These are phyloP conservation scores for Crocallis elinguaria DNA, from an alignment of 2,888 invertebrate genomes.

Conservation along the genomic window DNA sequence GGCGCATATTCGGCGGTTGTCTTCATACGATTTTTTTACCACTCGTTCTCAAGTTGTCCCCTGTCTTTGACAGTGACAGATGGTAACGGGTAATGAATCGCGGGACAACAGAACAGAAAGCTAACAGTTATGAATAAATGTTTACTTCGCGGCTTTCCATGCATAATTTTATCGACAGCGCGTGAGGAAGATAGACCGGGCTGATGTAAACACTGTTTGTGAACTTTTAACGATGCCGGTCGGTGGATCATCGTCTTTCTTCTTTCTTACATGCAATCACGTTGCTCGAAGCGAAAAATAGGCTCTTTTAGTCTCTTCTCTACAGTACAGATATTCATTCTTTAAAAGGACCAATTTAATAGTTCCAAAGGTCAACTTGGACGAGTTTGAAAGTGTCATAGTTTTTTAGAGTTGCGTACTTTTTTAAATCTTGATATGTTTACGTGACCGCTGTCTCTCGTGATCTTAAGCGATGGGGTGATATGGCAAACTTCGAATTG, in stretches of 20 bases:
- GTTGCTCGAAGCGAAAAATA: too few species aligned
- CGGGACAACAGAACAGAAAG: slow-evolving; percentile 47
- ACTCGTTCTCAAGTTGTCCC: slow-evolving; percentile 37
- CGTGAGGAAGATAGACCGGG: slow-evolving; percentile 1
- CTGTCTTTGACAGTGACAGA: slow-evolving; percentile 54
- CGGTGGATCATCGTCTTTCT: not conserved
- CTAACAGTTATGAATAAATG: slow-evolving; percentile 57
- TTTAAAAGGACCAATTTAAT: too few species aligned
- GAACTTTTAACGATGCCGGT: slow-evolving; percentile 13
- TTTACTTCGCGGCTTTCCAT: slow-evolving; percentile 50
- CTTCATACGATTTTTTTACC: slow-evolving; percentile 23
- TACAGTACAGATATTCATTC: too few species aligned
- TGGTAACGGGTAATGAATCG: slow-evolving; percentile 47
- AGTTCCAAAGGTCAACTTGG: too few species aligned
- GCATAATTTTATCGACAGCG: slow-evolving; percentile 52
- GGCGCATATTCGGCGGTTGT: slow-evolving; percentile 7
- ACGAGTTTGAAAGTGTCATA: too few species aligned
- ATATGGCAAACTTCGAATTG: too few species aligned
- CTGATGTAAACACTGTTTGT: slow-evolving; percentile 6
- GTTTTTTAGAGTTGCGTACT: too few species aligned
- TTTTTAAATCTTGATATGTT: too few species aligned
- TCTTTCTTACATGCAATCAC: too few species aligned
- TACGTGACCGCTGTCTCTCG: too few species aligned
- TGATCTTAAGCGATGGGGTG: too few species aligned
- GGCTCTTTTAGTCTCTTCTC: too few species aligned